phyloP scores from a whole-genome alignment of 2,113 vertebrate genomes.

The Rhea pennata region DNA sequence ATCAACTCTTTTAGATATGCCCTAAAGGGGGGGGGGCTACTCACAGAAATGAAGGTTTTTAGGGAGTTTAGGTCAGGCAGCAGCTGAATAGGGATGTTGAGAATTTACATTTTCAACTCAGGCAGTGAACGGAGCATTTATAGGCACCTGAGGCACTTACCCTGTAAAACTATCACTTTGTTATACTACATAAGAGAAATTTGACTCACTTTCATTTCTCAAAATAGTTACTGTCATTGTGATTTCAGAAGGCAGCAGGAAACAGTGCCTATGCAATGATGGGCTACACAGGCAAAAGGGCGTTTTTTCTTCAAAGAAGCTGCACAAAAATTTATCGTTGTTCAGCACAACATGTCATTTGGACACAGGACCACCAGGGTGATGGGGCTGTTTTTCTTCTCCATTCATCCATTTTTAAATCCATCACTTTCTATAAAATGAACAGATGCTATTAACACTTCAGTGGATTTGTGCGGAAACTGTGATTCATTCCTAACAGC shows the following conservation, averaged over 20 bases:
- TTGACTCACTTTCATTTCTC: neutral
- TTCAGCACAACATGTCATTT: neutral
- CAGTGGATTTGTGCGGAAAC: constrained; percentile 24
- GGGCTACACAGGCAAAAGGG: neutral
- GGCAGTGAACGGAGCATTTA: neutral
- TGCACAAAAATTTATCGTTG: neutral
- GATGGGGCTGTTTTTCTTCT: constrained; percentile 12
- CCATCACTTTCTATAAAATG: constrained; percentile 27
- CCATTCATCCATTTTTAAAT: constrained; percentile 42
- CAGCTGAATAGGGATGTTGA: neutral
- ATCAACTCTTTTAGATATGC: neutral
- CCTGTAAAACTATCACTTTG: neutral
- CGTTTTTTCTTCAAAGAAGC: neutral
- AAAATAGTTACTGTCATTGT: neutral
- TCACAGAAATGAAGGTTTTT: neutral
- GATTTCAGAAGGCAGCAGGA: neutral
- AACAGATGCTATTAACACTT: constrained; percentile 58
- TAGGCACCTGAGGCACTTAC: neutral
- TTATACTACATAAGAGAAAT: neutral
- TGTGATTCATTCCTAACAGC: constrained; percentile 41
- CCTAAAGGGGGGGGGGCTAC: neutral
- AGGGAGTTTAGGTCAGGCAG: neutral
- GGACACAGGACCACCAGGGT: constrained; percentile 9
- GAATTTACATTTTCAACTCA: neutral
- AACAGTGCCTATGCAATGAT: neutral